Evolutionary conservation across 2,888 invertebrate species (phyloP).

Genomic region (Tanypteryx hageni): DNA sequence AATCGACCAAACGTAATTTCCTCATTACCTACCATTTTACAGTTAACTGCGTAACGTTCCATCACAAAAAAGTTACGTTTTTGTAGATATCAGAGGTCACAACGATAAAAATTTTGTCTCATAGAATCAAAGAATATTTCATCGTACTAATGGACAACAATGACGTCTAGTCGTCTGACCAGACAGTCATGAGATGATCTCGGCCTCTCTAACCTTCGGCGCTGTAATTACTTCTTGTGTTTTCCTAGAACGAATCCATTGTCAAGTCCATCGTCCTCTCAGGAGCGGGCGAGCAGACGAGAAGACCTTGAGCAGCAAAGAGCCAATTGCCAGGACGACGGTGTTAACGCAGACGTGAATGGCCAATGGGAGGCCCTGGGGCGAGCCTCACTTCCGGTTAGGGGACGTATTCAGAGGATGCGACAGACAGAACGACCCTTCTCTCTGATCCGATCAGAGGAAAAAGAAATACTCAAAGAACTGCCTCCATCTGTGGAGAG

Average conservation of each 20-base stretch:
- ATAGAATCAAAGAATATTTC: neutral
- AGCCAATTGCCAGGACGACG: neutral
- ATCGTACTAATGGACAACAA: neutral
- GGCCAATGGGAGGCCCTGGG: neutral
- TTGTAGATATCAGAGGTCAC: no score
- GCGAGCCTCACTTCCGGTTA: conserved; percentile 9
- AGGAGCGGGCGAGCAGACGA: neutral
- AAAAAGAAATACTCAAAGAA: no score
- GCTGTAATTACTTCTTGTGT: neutral
- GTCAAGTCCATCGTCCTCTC: neutral
- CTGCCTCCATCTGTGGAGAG: no score
- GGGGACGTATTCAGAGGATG: neutral
- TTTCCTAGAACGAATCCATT: neutral
- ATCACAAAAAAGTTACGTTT: no score
- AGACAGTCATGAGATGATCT: neutral
- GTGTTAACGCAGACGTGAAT: neutral
- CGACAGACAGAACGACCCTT: neutral
- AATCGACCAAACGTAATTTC: no score
- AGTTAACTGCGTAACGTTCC: no score
- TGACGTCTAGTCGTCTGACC: neutral
- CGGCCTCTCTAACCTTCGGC: neutral
- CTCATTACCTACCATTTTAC: no score
- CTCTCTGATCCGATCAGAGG: neutral
- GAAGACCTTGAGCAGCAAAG: neutral
- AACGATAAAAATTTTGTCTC: no score